These are phyloP conservation scores for Apodemus agrarius DNA, from an alignment of 2,797 vertebrate species.

Conservation along the genomic window DNA sequence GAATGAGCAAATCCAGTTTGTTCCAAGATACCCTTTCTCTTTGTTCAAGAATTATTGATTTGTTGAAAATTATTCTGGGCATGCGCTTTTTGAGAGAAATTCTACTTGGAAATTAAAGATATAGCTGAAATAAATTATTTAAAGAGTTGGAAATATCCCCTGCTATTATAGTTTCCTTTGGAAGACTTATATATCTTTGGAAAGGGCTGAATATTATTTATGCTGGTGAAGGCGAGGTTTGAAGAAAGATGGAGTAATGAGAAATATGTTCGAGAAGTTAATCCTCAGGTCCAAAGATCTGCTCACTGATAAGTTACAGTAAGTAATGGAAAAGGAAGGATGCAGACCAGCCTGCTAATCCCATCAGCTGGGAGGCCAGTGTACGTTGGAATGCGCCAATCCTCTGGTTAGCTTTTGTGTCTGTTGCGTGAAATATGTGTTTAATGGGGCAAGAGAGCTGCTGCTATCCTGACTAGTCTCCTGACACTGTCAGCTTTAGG, in stretches of 20 bases:
- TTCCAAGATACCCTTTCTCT: neutral
- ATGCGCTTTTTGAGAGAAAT: neutral
- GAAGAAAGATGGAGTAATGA: neutral
- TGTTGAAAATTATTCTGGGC: neutral
- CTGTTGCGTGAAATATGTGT: neutral
- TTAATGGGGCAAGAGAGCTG: neutral
- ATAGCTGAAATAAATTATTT: neutral
- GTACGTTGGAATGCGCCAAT: neutral
- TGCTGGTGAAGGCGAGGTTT: neutral
- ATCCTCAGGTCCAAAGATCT: neutral
- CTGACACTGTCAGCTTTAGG: neutral
- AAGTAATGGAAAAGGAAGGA: neutral
- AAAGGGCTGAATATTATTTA: neutral
- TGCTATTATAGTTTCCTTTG: neutral
- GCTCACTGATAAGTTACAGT: neutral
- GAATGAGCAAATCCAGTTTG: neutral
- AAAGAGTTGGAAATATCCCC: neutral
- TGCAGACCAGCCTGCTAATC: neutral
- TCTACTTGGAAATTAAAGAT: slow-evolving; percentile 3
- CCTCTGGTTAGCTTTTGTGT: neutral
- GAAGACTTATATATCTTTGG: neutral
- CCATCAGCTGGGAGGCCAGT: neutral
- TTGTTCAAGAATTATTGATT: neutral
- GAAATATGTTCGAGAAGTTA: neutral
- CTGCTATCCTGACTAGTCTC: neutral